Base-by-base conservation (phyloP, 2,797 vertebrate species). In the Scolopax bukidnonensis region DNA sequence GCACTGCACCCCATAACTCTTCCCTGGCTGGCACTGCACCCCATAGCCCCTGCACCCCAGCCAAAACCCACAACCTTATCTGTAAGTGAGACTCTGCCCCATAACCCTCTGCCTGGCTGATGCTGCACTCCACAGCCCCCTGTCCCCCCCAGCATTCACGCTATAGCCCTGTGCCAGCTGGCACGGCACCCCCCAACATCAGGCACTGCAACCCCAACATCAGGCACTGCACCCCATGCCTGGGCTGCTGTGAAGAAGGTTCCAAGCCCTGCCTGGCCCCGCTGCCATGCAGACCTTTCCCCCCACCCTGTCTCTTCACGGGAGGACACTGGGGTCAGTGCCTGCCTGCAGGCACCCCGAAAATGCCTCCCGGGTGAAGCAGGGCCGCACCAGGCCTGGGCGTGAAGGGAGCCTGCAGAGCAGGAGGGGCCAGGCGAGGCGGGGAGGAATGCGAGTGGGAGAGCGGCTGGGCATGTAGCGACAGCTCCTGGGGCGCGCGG, bases 391-490 rank as follows among this genome's bases (percentile, higher is more conserved):
- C 1, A 48, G 89, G 87, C 83, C 76, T 85, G 97, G 95, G 96
- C 91, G 95, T 89, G 95, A 88, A 93, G 92, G 76, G 56, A 70
- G 90, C 48, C 89, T 36, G 97, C 38, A 23, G 71, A 8, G 92
- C 95, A 95, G 94, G 95, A 81, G 96, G 92, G 95, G 96, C 95
- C 90, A 96, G 97, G 96, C 96, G 43, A 81, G 93, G 96, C 83
- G 33, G 94, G 90, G 64, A 93, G 97, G 97, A 97, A 97, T 98
- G 97, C 96, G 89, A 92, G 47, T 96, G 97, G 98, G 96, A 96
- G 94, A 96, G 97, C 94, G 56, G 97, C 96, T 82, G 98, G 98
- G 98, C 99, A 98, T 98, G 98, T 98, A 98, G 98, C 92, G 97
- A 98, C 99, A 99, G 96, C 98, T 98, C 98, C 98, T 90, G 87